phyloP scores from a whole-genome alignment of 2,797 vertebrate genomes.

The Myiothlypis coronata region DNA sequence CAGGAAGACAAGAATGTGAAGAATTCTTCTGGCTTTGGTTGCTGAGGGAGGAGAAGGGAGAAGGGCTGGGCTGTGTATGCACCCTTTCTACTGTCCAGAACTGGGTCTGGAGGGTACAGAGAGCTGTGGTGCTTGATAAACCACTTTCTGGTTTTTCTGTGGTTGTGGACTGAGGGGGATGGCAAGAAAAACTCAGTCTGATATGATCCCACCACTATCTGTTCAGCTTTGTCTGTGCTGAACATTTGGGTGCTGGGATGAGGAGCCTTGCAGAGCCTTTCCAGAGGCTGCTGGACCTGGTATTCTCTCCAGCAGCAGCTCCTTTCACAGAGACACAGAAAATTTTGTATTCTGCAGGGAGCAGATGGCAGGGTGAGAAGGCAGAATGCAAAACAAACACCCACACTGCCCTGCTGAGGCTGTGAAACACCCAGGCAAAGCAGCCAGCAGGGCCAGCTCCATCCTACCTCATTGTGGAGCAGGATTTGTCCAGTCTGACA shows the following conservation, averaged over 20 bases:
- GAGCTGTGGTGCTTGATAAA: background rate
- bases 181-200: background rate
- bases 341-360: background rate
- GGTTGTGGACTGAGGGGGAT: background rate
- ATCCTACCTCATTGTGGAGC: background rate
- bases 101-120: background rate
- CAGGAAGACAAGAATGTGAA: background rate
- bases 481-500: background rate
- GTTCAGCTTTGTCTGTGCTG: background rate
- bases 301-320: background rate
- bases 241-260: background rate
- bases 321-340: background rate
- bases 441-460: background rate
- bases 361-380: background rate
- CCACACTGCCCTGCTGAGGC: background rate
- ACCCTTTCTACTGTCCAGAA: background rate
- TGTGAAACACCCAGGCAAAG: background rate
- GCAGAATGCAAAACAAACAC: background rate
- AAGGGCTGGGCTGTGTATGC: background rate
- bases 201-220: background rate
- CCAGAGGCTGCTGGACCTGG: background rate
- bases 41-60: background rate
- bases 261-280: background rate
- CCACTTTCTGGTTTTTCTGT: background rate
- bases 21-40: conserved; percentile 13